Base-by-base conservation (phyloP, 2,888 invertebrate genomes). In the Coenonympha arcania region DNA sequence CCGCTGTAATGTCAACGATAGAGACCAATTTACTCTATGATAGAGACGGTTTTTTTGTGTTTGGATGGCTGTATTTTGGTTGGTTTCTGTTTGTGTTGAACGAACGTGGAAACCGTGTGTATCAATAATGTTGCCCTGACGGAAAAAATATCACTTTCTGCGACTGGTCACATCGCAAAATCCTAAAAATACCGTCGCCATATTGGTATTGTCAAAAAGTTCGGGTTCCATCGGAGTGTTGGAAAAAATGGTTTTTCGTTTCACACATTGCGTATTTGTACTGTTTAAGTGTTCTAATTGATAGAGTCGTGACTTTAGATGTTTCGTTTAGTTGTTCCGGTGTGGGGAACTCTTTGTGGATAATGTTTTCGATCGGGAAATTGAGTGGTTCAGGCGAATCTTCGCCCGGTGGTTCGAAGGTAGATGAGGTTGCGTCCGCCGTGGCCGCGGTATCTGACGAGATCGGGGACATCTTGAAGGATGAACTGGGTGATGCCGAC, bases 181-280 rank as follows among this genome's bases (percentile, higher is more conserved):
- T 76, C 80, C 85, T 85, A 85, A 85, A 86, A 83, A 83, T 85
- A 83, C 62, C 84, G 87, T 80, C 87, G 87, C 87, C 87, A 87
- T 87, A 87, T 87, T 87, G 86, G 86, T 84, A 86, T 86, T 87
- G 86, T 86, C 87, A 87, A 87, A 85, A 83, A 79, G 69, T 77
- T 80, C 71, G 76, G 73, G 71, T 66, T 73, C 68, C 65, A 75
- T 76, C 69, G 73, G 79, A 79, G 77, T 75, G 71, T 73, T 75
- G 68, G 76, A 78, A 79, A 84, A 87, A 85, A 85, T 85, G 87
- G 69, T 80, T 81, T 80, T 76, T 76, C 76, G 71, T 68, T 69
- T 69, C 70, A 63, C 68, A 69, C 66, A 69, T 65, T 70, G 63
- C 71, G 69, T 71, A 71, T 78, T 73, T 62, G 66, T 68, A 63